phyloP scores from a whole-genome alignment of 1,140 invertebrate species.

The Gerris buenoi region DNA sequence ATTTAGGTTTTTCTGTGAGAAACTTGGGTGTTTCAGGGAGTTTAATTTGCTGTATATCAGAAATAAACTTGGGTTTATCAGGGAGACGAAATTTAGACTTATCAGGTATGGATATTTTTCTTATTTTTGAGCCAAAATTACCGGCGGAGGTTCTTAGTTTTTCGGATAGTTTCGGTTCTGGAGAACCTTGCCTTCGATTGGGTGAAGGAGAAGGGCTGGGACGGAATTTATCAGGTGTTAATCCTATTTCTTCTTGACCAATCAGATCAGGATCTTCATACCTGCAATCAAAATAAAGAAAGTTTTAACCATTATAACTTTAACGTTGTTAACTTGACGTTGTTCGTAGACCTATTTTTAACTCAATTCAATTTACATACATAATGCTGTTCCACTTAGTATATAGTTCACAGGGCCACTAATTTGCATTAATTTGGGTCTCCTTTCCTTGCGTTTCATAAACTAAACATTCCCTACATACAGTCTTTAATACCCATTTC shows the following conservation, averaged over 20 bases:
- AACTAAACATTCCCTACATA: too few relatives aligned
- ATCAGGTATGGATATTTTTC: conserved; percentile 30
- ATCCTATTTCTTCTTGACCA: neutral
- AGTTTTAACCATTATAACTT: too few relatives aligned
- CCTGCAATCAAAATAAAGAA: too few relatives aligned
- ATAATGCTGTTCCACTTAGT: too few relatives aligned
- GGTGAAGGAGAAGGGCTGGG: neutral
- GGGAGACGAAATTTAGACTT: conserved; percentile 38
- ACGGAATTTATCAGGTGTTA: neutral
- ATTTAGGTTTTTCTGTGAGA: conserved; percentile 27
- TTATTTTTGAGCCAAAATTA: conserved; percentile 35
- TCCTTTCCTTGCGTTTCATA: too few relatives aligned
- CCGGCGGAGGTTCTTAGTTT: conserved; percentile 35
- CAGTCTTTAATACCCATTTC: too few relatives aligned
- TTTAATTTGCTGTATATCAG: conserved; percentile 23
- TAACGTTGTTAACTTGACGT: too few relatives aligned
- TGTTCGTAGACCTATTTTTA: too few relatives aligned
- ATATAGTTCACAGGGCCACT: too few relatives aligned
- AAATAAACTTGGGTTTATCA: conserved; percentile 40
- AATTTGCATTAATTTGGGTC: too few relatives aligned
- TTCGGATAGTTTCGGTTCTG: conserved; percentile 27
- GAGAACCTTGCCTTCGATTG: neutral
- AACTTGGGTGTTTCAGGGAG: conserved; percentile 37
- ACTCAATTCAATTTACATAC: too few relatives aligned
- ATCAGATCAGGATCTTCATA: conserved; percentile 4